A percentile compares a stretch with the other conserved stretches of the same genome.
Conservation (phyloP, 2,113 vertebrate species). For the Uropsilus gracilis region DNA sequence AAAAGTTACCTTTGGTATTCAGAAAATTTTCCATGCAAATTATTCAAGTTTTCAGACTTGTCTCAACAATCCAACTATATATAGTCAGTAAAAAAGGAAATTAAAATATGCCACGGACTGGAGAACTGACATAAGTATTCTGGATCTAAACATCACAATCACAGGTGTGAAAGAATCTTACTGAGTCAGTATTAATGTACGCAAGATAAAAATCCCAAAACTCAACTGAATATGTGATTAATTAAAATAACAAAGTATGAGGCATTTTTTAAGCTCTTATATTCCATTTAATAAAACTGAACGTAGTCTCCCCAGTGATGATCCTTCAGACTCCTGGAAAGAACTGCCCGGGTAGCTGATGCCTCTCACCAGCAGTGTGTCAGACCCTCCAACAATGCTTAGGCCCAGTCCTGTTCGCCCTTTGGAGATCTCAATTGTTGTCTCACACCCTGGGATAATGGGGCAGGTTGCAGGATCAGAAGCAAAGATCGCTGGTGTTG, state of each 20-base stretch:
- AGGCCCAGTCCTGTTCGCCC: conserved; percentile 96
- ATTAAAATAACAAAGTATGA: background rate
- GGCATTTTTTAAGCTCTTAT: background rate
- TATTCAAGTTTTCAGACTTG: background rate
- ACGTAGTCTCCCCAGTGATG: accelerated
- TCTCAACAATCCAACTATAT: background rate
- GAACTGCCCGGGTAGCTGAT: background rate
- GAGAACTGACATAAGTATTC: background rate
- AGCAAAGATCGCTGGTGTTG: conserved; percentile 90
- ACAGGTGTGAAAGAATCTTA: background rate
- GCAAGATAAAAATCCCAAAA: background rate
- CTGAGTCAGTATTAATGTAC: background rate
- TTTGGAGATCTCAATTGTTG: conserved; percentile 98
- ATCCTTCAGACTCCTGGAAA: background rate
- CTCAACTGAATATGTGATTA: background rate
- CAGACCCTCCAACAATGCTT: conserved; percentile 97
- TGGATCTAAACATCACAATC: background rate
- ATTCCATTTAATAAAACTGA: background rate
- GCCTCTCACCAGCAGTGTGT: conserved; percentile 94
- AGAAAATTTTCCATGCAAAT: background rate
- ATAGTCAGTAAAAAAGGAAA: background rate
- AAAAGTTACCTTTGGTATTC: background rate
- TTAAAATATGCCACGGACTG: background rate
- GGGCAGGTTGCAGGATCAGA: conserved; percentile 95
- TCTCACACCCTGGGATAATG: conserved; percentile 98